Conservation (phyloP, 1,140 invertebrate genomes). For the Pectinophora gossypiella region DNA sequence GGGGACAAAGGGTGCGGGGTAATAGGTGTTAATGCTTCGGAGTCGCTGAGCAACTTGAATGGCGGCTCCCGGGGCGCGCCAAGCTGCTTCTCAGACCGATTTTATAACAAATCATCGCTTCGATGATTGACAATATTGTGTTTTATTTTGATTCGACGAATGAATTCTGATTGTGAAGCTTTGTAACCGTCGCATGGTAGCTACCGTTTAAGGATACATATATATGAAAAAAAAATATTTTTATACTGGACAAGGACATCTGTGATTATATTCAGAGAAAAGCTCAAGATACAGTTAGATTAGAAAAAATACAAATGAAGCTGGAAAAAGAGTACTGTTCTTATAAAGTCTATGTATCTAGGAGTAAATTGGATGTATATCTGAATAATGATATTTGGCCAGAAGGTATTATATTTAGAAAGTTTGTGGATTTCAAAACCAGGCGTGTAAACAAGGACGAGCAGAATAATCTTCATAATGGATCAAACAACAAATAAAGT, state of each 20-base stretch:
- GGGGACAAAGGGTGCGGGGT: constrained; percentile 45
- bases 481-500: neutral
- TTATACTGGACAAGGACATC: neutral
- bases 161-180: neutral
- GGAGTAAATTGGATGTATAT: neutral
- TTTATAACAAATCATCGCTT: constrained; percentile 64
- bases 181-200: too few relatives aligned
- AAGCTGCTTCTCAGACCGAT: constrained; percentile 28
- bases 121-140: constrained; percentile 55
- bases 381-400: neutral
- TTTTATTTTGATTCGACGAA: constrained; percentile 23
- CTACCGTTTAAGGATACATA: too few relatives aligned
- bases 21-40: constrained; percentile 68
- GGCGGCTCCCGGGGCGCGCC: constrained; percentile 33
- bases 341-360: neutral
- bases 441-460: neutral
- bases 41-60: constrained; percentile 56
- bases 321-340: neutral
- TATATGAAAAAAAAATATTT: too few relatives aligned
- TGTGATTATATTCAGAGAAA: neutral
- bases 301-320: neutral
- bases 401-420: neutral
- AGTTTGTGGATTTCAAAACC: neutral
- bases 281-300: neutral
- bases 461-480: neutral